phyloP scores from a whole-genome alignment of 2,797 vertebrate genomes.

The Hydrophis major region DNA sequence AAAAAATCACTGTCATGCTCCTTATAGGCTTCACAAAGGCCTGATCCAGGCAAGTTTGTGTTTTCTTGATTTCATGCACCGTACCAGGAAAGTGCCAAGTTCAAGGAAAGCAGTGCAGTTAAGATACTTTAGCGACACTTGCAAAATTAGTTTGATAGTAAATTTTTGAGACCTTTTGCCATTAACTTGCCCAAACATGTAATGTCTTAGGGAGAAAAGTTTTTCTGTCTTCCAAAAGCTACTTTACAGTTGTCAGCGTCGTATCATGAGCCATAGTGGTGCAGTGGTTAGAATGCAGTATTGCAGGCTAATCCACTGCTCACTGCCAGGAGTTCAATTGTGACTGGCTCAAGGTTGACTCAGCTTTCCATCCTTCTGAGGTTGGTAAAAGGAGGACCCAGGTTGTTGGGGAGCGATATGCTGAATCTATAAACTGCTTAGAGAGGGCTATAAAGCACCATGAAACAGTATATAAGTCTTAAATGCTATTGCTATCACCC shows the following conservation, averaged over 20 bases:
- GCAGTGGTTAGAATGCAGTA: not conserved
- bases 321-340: not conserved
- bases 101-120: not conserved
- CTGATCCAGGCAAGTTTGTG: not conserved
- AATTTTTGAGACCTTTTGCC: not conserved
- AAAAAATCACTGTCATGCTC: not conserved
- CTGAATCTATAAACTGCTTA: not conserved
- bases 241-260: not conserved
- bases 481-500: not conserved
- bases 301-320: not conserved
- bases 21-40: not conserved
- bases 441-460: not conserved
- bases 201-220: not conserved
- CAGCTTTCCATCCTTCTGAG: not conserved
- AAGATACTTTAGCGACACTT: not conserved
- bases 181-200: not conserved
- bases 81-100: not conserved
- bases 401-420: not conserved
- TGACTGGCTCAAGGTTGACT: not conserved
- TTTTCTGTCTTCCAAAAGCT: not conserved
- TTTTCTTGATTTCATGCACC: not conserved
- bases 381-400: not conserved
- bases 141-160: not conserved
- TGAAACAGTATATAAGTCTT: not conserved
- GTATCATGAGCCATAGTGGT: not conserved